Conservation (phyloP, 2,797 vertebrate species). For the Onychomys leucogaster region DNA sequence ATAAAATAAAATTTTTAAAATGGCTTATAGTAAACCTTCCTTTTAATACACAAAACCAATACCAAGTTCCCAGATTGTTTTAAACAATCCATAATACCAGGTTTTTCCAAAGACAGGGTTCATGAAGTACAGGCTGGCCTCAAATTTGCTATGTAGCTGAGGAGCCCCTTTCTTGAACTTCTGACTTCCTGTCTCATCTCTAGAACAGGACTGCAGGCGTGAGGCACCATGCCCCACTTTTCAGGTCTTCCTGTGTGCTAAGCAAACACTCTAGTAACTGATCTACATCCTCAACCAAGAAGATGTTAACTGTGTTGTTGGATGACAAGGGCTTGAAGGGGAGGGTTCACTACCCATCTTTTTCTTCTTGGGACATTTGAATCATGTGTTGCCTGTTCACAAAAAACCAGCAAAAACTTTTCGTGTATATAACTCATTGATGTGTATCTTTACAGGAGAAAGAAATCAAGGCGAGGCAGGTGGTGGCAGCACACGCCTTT, state of each 20-base stretch:
- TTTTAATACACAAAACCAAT: neutral
- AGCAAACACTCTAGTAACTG: neutral
- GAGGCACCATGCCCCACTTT: neutral
- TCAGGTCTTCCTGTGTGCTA: neutral
- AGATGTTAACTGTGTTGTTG: neutral
- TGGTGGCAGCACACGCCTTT: neutral
- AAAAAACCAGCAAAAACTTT: neutral
- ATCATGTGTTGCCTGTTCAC: neutral
- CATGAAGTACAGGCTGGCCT: neutral
- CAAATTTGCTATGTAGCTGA: neutral
- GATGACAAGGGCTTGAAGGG: neutral
- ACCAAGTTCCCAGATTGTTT: neutral
- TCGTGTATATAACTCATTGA: neutral
- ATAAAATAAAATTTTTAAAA: neutral
- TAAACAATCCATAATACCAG: neutral
- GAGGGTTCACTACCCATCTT: neutral
- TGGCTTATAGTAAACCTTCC: neutral
- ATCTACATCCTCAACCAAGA: neutral
- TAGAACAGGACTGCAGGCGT: neutral
- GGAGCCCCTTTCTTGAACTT: neutral
- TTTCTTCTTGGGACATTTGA: conserved; percentile 36
- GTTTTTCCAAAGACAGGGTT: neutral
- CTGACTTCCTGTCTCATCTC: neutral
- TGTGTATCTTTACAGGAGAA: neutral
- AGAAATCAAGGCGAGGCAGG: neutral